Evolutionary conservation across 2,113 vertebrate species (phyloP).

Genomic region (Anas platyrhynchos): DNA sequence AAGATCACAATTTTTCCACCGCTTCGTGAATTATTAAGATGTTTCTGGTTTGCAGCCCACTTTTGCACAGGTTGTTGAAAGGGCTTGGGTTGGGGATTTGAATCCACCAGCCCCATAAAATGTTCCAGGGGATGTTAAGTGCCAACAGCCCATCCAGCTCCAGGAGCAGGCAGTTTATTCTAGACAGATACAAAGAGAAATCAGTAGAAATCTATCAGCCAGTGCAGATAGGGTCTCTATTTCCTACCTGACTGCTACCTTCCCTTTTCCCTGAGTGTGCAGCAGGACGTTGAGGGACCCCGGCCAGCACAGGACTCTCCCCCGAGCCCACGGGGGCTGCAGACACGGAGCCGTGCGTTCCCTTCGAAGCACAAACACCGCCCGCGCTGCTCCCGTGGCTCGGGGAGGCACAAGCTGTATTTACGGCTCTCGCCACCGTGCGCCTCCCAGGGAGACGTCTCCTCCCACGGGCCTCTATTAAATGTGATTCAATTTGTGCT

Average conservation of each 20-base stretch:
- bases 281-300: accelerated
- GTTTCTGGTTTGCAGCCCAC: background rate
- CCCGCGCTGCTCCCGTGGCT: background rate
- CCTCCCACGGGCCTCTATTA: accelerated
- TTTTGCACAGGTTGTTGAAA: background rate
- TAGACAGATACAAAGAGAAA: accelerated
- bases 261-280: background rate
- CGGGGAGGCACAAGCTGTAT: background rate
- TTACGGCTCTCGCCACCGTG: accelerated
- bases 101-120: background rate
- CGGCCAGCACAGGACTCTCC: background rate
- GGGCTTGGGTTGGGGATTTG: background rate
- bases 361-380: background rate
- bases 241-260: background rate
- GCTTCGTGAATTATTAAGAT: background rate
- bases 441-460: background rate
- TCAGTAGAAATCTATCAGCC: background rate
- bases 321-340: accelerated
- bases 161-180: too few species aligned
- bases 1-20: background rate
- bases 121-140: background rate
- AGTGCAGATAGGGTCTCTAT: background rate
- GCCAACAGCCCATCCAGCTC: background rate
- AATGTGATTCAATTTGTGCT: accelerated
- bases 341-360: accelerated